phyloP scores from a whole-genome alignment of 2,888 invertebrate species.

The Drosophila infuscata region DNA sequence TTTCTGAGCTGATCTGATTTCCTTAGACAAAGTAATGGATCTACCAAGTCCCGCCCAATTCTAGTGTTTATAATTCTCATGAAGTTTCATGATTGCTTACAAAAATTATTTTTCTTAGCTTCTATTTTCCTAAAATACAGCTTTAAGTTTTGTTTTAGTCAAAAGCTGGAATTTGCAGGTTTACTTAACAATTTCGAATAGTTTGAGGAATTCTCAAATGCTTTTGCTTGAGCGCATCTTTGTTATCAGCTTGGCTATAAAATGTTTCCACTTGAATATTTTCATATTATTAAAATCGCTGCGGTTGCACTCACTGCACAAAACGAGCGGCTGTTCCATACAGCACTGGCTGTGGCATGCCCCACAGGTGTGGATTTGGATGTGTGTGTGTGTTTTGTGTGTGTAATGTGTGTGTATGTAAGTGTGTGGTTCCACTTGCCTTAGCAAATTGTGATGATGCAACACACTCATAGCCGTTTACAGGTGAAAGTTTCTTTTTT shows the following conservation, averaged over 20 bases:
- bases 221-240: slow-evolving; percentile 43
- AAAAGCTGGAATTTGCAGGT: not conserved
- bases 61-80: not conserved
- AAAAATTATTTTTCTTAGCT: not conserved
- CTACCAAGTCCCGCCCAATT: not conserved
- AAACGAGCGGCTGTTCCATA: slow-evolving; percentile 1
- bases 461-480: slow-evolving; percentile 57
- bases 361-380: slow-evolving; percentile 42
- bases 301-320: slow-evolving; percentile 17
- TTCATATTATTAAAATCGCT: slow-evolving; percentile 60
- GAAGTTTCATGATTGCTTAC: not conserved
- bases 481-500: slow-evolving; percentile 44
- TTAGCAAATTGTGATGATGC: slow-evolving; percentile 59
- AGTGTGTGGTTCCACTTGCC: slow-evolving; percentile 63
- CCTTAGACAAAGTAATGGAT: not conserved
- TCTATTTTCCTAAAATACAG: not conserved
- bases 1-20: not conserved
- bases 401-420: not conserved
- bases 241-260: slow-evolving; percentile 57
- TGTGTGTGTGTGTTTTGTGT: not conserved
- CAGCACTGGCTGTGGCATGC: slow-evolving; percentile 37
- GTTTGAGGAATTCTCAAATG: slow-evolving; percentile 27
- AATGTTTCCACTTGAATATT: slow-evolving; percentile 65
- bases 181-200: not conserved
- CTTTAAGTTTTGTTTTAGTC: not conserved